Evolutionary conservation across 2,888 invertebrate species (phyloP).

Genomic region (Formica aserva): DNA sequence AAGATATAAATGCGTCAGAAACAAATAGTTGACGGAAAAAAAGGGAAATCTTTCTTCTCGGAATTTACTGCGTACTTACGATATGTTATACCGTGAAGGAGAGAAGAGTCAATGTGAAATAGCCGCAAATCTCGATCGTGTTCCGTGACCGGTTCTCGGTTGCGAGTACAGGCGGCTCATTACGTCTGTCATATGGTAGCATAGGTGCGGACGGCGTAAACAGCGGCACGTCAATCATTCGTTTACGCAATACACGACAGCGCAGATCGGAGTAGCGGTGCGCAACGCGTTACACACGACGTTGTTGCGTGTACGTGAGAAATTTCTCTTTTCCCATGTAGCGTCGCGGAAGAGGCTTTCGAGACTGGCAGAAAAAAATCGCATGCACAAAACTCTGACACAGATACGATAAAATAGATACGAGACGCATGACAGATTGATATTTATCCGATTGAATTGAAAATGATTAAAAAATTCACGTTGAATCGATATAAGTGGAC

Average conservation of each 20-base stretch:
- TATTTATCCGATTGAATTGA: not conserved
- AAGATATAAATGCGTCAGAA: not conserved
- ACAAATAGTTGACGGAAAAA: not conserved
- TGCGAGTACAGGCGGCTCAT: constrained; percentile 34
- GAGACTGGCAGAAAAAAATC: constrained; percentile 4
- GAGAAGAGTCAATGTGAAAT: not conserved
- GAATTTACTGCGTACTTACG: not conserved
- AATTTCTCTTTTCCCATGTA: constrained; percentile 52
- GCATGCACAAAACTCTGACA: not conserved
- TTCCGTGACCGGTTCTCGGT: constrained; percentile 40
- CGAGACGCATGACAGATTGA: not conserved
- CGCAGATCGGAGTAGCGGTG: constrained; percentile 29
- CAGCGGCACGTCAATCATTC: constrained; percentile 66
- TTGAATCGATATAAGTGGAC: not conserved
- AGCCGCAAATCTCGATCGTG: constrained; percentile 29
- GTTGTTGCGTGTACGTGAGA: constrained; percentile 45
- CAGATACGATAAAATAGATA: not conserved
- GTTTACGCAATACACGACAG: constrained; percentile 69
- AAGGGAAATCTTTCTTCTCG: not conserved
- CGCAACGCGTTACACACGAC: constrained; percentile 16
- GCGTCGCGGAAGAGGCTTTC: constrained; percentile 22
- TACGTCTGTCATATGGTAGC: constrained; percentile 39
- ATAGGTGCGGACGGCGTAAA: constrained; percentile 56
- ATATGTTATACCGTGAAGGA: not conserved
- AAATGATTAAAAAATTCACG: not conserved